Evolutionary conservation across 2,113 vertebrate genomes (phyloP), one percentile per base, ranked within the genome.

Genomic region (Ailurus styani): DNA sequence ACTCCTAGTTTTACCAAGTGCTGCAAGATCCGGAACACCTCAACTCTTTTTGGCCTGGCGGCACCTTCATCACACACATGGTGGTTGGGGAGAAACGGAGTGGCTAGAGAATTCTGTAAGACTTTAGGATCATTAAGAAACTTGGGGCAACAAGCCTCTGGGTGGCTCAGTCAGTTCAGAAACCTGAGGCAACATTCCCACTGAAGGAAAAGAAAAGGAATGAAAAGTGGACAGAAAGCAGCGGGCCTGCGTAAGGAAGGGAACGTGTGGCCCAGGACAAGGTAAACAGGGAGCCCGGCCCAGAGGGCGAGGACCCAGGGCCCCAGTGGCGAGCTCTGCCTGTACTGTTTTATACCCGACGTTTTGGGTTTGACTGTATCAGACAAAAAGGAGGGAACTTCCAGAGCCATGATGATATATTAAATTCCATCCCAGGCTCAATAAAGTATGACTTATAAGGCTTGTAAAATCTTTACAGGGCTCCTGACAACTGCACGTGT

Each of bases 371-470:
- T 55, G 92, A 66, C 75, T 96, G 18, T 97, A 88, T 96, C 97
- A 92, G 66, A 97, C 96, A 93, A 94, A 95, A 97, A 95, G 88
- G 94, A 95, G 62, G 90, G 66, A 95, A 96, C 92, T 98, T 99
- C 97, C 97, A 98, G 98, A 96, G 97, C 98, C 97, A 98, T 37
- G 0, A 97, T 98, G 97, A 97, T 98, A 97, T 98, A 98, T 98
- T 98, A 98, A 98, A 99, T 99, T 99, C 98, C 97, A 98, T 98
- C 91, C 98, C 98, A 98, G 98, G 89, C 98, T 98, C 98, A 98
- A 98, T 98, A 99, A 99, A 99, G 97, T 98, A 95, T 98, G 98
- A 98, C 98, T 98, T 99, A 98, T 98, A 98, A 98, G 97, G 98
- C 98, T 98, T 99, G 95, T 98, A 98, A 99, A 99, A 98, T 97